phyloP scores from a whole-genome alignment of 1,140 invertebrate species.

The Drosophila takahashii region DNA sequence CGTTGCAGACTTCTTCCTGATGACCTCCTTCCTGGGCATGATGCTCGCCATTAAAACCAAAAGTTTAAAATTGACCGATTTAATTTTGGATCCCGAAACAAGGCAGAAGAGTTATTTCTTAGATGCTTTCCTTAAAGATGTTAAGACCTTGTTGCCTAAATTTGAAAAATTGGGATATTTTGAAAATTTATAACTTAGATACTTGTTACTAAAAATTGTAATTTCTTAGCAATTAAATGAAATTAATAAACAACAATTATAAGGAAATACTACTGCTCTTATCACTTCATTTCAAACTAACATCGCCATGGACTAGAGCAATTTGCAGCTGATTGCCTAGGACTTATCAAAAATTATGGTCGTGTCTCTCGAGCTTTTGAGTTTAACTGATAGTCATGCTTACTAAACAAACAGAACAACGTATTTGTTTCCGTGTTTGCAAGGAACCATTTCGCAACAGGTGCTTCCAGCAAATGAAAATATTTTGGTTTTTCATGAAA shows the following conservation, averaged over 20 bases:
- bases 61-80: conserved; percentile 19
- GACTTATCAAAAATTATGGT: background rate
- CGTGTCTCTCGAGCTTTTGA: background rate
- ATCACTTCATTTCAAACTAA: background rate
- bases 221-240: too few species aligned
- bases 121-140: conserved; percentile 19
- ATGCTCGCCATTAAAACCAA: conserved; percentile 19
- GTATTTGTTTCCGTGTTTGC: background rate
- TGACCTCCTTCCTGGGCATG: conserved; percentile 36
- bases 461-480: too few species aligned
- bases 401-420: background rate
- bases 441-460: too few species aligned
- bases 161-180: conserved; percentile 56
- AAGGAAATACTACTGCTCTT: background rate
- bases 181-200: conserved; percentile 32
- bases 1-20: conserved; percentile 43
- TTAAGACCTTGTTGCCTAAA: conserved; percentile 21
- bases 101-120: conserved; percentile 10
- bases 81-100: background rate
- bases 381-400: conserved; percentile 1
- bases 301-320: background rate
- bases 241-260: too few species aligned
- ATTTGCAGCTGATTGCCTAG: too few species aligned
- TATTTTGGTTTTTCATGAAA: too few species aligned
- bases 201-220: background rate